Percentiles rank a stretch among this genome's conserved stretches.
These are phyloP conservation scores for Apocheima hispidaria DNA, from an alignment of 2,888 invertebrate species.

Conservation along the genomic window DNA sequence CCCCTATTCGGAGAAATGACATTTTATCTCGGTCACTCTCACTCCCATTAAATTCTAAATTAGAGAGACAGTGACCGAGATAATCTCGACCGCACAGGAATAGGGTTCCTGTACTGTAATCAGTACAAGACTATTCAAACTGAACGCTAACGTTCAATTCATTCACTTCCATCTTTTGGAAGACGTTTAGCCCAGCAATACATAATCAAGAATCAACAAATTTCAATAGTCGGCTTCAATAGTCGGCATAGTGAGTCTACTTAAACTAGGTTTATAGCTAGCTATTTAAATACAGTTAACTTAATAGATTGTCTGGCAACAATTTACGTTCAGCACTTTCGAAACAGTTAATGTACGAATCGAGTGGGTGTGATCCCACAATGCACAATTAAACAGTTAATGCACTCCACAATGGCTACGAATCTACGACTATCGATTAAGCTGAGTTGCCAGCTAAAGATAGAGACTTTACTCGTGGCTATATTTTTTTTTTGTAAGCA, in stretches of 20 bases:
- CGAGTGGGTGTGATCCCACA: constrained; percentile 64
- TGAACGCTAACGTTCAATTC: too few relatives aligned
- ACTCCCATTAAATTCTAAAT: too few relatives aligned
- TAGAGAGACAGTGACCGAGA: too few relatives aligned
- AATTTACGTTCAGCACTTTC: constrained; percentile 44
- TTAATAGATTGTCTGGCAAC: constrained; percentile 35
- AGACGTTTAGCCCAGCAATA: too few relatives aligned
- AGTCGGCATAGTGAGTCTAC: constrained; percentile 16
- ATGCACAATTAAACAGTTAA: constrained; percentile 75
- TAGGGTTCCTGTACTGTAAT: too few relatives aligned
- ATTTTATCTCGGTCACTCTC: too few relatives aligned
- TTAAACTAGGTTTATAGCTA: constrained; percentile 30
- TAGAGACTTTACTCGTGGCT: neutral
- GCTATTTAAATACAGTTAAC: constrained; percentile 34
- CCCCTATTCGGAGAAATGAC: too few relatives aligned
- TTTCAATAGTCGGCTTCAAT: neutral
- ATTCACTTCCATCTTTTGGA: too few relatives aligned
- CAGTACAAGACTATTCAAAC: too few relatives aligned
- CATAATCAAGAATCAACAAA: too few relatives aligned
- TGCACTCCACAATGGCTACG: constrained; percentile 61
- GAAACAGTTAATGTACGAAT: constrained; percentile 45
- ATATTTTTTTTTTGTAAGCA: neutral
- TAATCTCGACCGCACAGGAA: too few relatives aligned
- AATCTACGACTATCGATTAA: constrained; percentile 50
- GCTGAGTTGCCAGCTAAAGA: constrained; percentile 11